Base-by-base conservation (phyloP, 2,113 vertebrate species). In the Esox niger region DNA sequence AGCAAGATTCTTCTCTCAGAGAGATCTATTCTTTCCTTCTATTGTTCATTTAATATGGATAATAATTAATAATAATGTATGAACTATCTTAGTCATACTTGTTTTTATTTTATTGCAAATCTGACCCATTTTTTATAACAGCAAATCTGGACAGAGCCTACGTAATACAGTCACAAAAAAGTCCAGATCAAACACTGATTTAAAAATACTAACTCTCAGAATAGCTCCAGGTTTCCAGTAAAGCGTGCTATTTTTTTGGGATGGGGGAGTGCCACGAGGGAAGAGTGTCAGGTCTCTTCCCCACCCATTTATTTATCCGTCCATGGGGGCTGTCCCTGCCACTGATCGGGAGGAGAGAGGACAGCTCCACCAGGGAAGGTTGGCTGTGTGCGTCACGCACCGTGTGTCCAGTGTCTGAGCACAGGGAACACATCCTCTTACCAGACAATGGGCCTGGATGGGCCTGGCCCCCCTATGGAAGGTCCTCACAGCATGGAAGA, bases 371-470 rank as follows among this genome's bases (percentile, higher is more conserved):
- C 61, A 81, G 89, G 82, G 87, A 90, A 86, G 72, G 88, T 90
- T 88, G 88, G 85, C 87, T 90, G 89, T 90, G 91, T 96, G 92
- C 94, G 93, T 96, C 94, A 96, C 91, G 86, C 89, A 62, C 87
- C 86, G 81, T 84, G 78, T 90, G 91, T 89, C 85, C 85, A 86
- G 78, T 78, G 91, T 89, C 79, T 81, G 88, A 91, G 90, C 86
- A 78, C 88, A 87, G 90, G 88, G 87, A 88, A 90, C 87, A 95
- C 91, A 94, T 93, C 93, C 93, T 95, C 90, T 89, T 83, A 64
- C 73, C 85, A 92, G 91, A 94, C 95, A 96, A 96, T 93, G 90
- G 91, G 84, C 73, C 86, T 88, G 84, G 88, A 43, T 43, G 38
- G 47, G 47, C 47, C 47, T 52, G n/a, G 47, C 7, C 90, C 87